Conservation (phyloP, 2,797 vertebrate genomes). For the Myotis daubentonii region DNA sequence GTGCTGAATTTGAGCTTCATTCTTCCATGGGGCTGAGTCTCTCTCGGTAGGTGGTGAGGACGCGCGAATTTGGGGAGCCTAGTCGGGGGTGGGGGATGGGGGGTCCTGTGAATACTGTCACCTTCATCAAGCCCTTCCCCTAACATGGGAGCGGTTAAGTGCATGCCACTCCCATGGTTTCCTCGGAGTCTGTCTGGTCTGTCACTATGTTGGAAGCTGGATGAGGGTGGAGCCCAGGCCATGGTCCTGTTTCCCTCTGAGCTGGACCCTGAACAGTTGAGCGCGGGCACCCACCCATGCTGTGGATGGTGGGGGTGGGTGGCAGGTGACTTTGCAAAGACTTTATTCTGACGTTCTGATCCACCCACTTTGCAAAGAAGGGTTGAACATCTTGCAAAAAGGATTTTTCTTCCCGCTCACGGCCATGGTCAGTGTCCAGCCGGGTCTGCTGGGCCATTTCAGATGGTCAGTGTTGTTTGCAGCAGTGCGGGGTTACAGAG, state of each 20-base stretch:
- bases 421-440: background rate
- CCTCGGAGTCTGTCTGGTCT: background rate
- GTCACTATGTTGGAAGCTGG: background rate
- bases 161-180: fast-evolving
- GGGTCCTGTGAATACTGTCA: background rate
- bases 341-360: background rate
- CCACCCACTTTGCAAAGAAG: background rate
- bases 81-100: background rate
- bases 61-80: background rate
- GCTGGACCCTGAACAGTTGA: background rate
- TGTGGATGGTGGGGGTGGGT: fast-evolving
- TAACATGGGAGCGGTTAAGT: fast-evolving
- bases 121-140: background rate
- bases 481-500: background rate
- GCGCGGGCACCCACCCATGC: fast-evolving
- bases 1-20: background rate
- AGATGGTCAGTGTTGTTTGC: background rate
- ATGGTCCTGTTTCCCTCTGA: too few relatives aligned
- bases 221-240: background rate
- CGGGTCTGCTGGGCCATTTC: fast-evolving
- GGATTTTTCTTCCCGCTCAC: background rate
- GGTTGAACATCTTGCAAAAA: background rate
- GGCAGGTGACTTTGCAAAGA: background rate
- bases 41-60: background rate
- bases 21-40: background rate